Base-by-base conservation (phyloP, 2,113 vertebrate species). In the Romanogobio albipinnatus region DNA sequence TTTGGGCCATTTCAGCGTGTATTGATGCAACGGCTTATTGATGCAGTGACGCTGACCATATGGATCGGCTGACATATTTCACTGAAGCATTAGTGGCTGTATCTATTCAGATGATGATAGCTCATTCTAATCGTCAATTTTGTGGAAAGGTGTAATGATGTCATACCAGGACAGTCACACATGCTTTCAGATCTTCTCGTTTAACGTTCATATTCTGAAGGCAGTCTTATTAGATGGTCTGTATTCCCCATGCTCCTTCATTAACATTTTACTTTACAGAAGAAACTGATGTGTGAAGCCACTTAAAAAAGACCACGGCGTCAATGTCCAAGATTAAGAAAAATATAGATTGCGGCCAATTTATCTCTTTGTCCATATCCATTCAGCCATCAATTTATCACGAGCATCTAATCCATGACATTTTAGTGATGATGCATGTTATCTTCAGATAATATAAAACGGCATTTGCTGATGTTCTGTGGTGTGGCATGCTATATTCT, bases 111-210 rank as follows among this genome's bases (percentile, higher is more conserved):
- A 80, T 83, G 53, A 84, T 77, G 83, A 89, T 78, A 24, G 71
- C 68, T 83, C 76, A 86, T 79, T 86, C 64, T 88, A 85, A 83
- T 81, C 59, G 24, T 86, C 85, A 80, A 64, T 87, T 82, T 86
- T 78, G 85, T 22, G 49, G 49, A 62, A 13, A 87, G 76, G 49
- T 26, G 58, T 86, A 85, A 88, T 87, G 66, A 76, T 75, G 58
- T 80, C 84, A 90, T 58, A 39, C 85, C 29, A 73, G 84, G 84
- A 88, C 85, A 87, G 53, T 77, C 64, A 45, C 80, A 66, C 14
- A 24, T 74, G 61, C 79, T 79, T 85, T 82, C 82, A 56, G 29
- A 68, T 43, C 68, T 83, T 66, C 76, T 70, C 14, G 49, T 84
- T 81, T 85, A 56, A 76, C 64, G 85, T 62, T 82, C 51, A 77